Conservation (phyloP, 2,113 vertebrate genomes). For the Ciconia maguari region DNA sequence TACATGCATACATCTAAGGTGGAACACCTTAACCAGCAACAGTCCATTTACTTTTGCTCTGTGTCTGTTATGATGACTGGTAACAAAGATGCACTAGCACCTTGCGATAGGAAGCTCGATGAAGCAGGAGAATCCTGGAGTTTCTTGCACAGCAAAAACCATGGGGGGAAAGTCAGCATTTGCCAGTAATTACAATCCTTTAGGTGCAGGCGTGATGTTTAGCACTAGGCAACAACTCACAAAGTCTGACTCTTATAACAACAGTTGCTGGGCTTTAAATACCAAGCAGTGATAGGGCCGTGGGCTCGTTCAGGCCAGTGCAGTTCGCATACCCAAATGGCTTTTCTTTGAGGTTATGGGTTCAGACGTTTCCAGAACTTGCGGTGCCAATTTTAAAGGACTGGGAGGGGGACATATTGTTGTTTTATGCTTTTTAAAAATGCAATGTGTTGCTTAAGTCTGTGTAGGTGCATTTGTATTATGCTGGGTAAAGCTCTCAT, state of each 20-base stretch:
- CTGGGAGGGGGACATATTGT: not conserved
- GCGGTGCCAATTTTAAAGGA: constrained; percentile 10
- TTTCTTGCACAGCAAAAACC: not conserved
- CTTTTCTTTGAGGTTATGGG: not conserved
- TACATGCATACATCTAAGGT: not conserved
- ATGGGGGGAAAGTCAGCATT: not conserved
- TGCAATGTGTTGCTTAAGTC: constrained; percentile 12
- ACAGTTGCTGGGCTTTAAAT: not conserved
- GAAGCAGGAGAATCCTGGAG: not conserved
- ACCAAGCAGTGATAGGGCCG: not conserved
- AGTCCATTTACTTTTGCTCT: not conserved
- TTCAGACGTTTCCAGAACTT: not conserved
- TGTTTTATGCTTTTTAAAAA: constrained; percentile 12
- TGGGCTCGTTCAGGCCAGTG: not conserved
- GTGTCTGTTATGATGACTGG: not conserved
- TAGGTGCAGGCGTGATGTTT: not conserved
- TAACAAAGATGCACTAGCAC: not conserved
- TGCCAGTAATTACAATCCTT: not conserved
- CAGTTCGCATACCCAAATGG: not conserved
- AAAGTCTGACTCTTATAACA: not conserved
- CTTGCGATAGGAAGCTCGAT: not conserved
- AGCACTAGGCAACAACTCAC: not conserved
- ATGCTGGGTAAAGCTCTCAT: not conserved
- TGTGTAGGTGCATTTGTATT: constrained; percentile 10
- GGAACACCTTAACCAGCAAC: constrained; percentile 18